Base-by-base conservation (phyloP, 30 jellyfish, hydroid and myxozoan species). In the Aurelia coerulea region DNA sequence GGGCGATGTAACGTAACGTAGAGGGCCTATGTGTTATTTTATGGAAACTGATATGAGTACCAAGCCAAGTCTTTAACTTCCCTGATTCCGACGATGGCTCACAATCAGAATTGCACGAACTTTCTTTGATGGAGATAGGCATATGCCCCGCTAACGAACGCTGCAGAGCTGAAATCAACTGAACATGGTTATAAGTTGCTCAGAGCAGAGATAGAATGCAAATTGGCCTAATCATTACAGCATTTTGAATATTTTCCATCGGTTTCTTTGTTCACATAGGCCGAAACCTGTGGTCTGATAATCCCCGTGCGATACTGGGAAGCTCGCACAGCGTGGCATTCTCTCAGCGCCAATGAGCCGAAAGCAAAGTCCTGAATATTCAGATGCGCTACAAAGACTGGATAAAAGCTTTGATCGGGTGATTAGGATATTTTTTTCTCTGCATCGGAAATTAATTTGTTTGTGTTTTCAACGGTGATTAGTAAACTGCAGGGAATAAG, bases 331-430 rank as follows among this genome's bases (percentile, higher is more conserved):
- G 89, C 71, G 72, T 79, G 89, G 46, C 37, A 65, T 60, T 60
- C 15, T 33, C 70, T 14, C 56, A n/a, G 9, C 12, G 32, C 62
- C 15, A 71, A 68, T 54, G 84, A 68, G 75, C 17, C 46, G 84
- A 53, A 13, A 69, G 78, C 58, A 54, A 51, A 64, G 46, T 15
- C 16, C 65, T 29, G 32, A 31, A 53, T 82, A 68, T 68, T 68
- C 85, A 41, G 69, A 68, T 82, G 67, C 85, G 1, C 56, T 82
- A 37, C 71, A 68, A 13, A 50, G 83, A 39, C 56, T 80, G 32
- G 90, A 80, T 16, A 50, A 65, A n/a, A 80, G 90, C 74, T 65
- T 82, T 82, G 85, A 82, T 53, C 91, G 91, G 91, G 91, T 82
- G 42, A 82, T 46, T 52, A 59, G 10, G 32, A 34, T 39, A 12